Conservation (phyloP, 2,797 vertebrate genomes). For the Chelmon rostratus region DNA sequence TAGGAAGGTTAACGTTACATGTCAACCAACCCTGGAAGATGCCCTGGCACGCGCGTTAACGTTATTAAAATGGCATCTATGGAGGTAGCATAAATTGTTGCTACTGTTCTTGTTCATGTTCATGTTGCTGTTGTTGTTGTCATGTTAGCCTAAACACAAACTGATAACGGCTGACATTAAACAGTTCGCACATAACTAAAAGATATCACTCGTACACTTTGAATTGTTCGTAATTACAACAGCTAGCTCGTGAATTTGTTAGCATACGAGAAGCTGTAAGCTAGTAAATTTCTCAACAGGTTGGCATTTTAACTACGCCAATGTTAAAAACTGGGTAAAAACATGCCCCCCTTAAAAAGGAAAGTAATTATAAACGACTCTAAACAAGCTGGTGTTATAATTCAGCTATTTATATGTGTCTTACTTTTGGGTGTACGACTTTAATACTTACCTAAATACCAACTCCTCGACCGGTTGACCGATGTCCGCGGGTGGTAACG, state of each 20-base stretch:
- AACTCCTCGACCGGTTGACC: background rate
- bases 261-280: constrained; percentile 10
- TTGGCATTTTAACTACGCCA: background rate
- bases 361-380: background rate
- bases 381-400: background rate
- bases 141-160: background rate
- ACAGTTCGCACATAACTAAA: background rate
- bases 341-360: background rate
- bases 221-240: too few relatives aligned
- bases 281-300: background rate
- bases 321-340: background rate
- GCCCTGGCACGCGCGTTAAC: background rate
- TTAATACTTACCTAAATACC: background rate
- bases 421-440: background rate
- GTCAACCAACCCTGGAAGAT: background rate
- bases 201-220: background rate
- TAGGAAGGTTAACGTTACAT: background rate
- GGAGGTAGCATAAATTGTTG: background rate
- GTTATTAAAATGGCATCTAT: background rate
- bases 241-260: background rate
- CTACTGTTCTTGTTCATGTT: too few relatives aligned
- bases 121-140: too few relatives aligned
- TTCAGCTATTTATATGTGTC: background rate
- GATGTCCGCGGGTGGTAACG: too few relatives aligned
- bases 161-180: background rate